Percentiles rank a stretch among this genome's conserved stretches.
phyloP scores from a whole-genome alignment of 1,140 invertebrate genomes.

The Caenorhabditis inopinata region DNA sequence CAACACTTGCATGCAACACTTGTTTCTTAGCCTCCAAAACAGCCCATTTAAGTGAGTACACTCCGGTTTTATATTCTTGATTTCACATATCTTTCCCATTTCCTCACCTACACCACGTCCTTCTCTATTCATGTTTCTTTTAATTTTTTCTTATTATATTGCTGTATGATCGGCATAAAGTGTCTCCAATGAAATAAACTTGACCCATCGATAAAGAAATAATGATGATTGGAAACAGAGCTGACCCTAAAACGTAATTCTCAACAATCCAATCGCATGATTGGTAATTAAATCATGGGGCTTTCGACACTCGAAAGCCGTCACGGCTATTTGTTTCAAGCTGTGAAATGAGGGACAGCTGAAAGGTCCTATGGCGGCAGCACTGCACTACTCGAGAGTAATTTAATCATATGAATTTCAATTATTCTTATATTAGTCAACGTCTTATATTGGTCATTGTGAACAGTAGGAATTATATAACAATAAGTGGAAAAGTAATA shows the following conservation, averaged over 20 bases:
- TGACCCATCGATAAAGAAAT: not conserved
- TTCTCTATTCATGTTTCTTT: not conserved
- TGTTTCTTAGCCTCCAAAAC: not conserved
- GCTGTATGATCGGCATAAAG: not conserved
- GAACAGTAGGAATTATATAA: too few relatives aligned
- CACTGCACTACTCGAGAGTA: slow-evolving; percentile 1
- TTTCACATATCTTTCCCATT: slow-evolving; percentile 18
- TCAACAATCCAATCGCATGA: not conserved
- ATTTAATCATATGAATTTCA: not conserved
- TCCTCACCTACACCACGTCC: not conserved
- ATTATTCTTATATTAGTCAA: too few relatives aligned
- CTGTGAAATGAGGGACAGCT: slow-evolving; percentile 6
- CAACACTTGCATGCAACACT: not conserved
- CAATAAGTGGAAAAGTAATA: too few relatives aligned
- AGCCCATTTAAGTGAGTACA: not conserved
- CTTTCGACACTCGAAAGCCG: slow-evolving; percentile 4
- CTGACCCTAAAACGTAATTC: not conserved
- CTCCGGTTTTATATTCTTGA: slow-evolving; percentile 9
- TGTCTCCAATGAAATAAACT: not conserved
- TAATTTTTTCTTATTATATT: not conserved
- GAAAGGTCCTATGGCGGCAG: not conserved
- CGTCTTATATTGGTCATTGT: too few relatives aligned
- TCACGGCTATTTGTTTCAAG: not conserved
- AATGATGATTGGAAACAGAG: slow-evolving; percentile 25
- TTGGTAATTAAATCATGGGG: slow-evolving; percentile 18